A percentile compares a stretch with the other conserved stretches of the same genome.
Evolutionary conservation across 2,113 vertebrate genomes (phyloP).

Genomic region (Cyprinus carpio): DNA sequence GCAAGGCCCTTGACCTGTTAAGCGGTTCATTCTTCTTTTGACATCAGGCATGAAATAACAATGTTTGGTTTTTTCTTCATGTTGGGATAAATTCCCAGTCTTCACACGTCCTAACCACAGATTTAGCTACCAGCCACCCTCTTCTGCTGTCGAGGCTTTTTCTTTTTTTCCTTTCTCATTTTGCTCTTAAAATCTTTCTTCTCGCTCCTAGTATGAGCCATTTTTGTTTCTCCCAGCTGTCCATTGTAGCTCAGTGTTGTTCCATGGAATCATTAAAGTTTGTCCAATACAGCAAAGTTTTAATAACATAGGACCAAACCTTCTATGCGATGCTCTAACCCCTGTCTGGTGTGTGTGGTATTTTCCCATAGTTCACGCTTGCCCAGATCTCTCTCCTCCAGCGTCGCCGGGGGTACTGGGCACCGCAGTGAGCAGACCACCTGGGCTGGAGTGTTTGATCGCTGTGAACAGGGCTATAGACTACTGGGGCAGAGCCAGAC

Average conservation of each 20-base stretch:
- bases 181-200: background rate
- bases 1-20: constrained; percentile 26
- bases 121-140: constrained; percentile 9
- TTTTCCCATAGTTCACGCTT: constrained; percentile 80
- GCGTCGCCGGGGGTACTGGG: constrained; percentile 80
- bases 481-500: constrained; percentile 82
- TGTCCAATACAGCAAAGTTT: background rate
- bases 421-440: constrained; percentile 78
- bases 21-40: constrained; percentile 5
- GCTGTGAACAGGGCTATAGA: constrained; percentile 85
- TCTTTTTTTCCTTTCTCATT: background rate
- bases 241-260: background rate
- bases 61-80: constrained; percentile 41
- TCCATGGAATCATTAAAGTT: constrained; percentile 3
- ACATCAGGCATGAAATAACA: constrained; percentile 46
- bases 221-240: background rate
- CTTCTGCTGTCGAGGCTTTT: background rate
- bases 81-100: constrained; percentile 52
- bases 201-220: background rate
- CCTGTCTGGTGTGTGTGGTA: constrained; percentile 11
- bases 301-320: too few relatives aligned
- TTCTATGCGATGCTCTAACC: constrained; percentile 6
- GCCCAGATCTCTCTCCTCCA: constrained; percentile 79
- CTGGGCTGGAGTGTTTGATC: constrained; percentile 80
- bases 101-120: constrained; percentile 18